phyloP scores from a whole-genome alignment of 2,113 vertebrate genomes.

The Cynocephalus volans region DNA sequence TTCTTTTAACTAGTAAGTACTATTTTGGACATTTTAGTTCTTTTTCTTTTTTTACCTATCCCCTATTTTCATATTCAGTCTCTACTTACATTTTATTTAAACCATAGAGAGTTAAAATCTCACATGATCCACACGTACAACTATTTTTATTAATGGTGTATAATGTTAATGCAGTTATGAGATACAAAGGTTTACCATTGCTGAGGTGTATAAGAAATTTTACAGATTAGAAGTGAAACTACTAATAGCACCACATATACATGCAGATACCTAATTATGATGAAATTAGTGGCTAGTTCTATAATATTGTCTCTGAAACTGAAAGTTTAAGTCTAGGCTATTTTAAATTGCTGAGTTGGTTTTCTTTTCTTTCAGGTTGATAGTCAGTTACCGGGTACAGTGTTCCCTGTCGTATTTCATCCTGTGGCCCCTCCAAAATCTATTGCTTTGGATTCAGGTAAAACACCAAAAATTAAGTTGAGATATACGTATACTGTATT shows the following conservation, averaged over 20 bases:
- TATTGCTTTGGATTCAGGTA: slow-evolving; percentile 97
- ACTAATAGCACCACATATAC: neutral
- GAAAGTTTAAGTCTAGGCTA: neutral
- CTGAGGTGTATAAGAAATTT: neutral
- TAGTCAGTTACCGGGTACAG: slow-evolving; percentile 96
- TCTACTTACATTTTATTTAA: slow-evolving; percentile 37
- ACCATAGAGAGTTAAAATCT: neutral
- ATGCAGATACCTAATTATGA: neutral
- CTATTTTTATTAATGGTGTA: neutral
- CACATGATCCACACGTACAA: neutral
- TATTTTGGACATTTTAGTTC: slow-evolving; percentile 1
- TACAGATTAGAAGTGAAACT: neutral
- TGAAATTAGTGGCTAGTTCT: neutral
- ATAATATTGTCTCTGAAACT: neutral
- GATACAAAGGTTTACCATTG: neutral
- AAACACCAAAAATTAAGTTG: neutral
- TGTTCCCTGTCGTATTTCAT: slow-evolving; percentile 97
- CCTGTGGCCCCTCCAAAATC: slow-evolving; percentile 98
- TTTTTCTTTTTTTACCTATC: neutral
- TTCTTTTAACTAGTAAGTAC: neutral
- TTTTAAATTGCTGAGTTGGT: neutral
- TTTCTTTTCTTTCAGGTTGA: slow-evolving; percentile 91
- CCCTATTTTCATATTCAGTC: neutral
- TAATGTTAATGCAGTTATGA: neutral
- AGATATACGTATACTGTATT: neutral